Evolutionary conservation across 2,113 vertebrate species (phyloP).

Genomic region (Melanocharis versteri): DNA sequence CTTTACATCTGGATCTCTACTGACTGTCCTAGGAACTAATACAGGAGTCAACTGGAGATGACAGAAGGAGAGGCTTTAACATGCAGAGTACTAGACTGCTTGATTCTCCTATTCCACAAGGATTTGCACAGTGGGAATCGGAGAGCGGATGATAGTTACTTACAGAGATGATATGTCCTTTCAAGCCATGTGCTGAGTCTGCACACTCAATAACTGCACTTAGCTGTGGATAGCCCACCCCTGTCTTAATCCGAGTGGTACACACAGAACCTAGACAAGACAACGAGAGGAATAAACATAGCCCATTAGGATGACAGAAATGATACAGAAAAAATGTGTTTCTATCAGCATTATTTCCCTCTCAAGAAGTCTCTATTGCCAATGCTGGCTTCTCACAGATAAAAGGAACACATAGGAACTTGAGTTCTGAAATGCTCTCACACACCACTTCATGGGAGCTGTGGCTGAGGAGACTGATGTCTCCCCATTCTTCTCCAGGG

Average conservation of each 20-base stretch:
- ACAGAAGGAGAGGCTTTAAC: background rate
- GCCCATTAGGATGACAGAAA: background rate
- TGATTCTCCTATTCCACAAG: background rate
- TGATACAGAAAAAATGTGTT: background rate
- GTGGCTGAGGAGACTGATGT: background rate
- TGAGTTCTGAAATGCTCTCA: background rate
- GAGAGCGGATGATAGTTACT: conserved; percentile 58
- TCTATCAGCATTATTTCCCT: background rate
- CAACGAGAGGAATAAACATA: background rate
- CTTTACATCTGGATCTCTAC: background rate
- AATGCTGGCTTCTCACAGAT: background rate
- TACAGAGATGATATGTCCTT: conserved; percentile 98
- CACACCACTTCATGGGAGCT: background rate
- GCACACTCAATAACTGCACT: conserved; percentile 98
- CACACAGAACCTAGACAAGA: conserved; percentile 88
- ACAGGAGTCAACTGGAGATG: background rate
- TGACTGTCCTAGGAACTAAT: background rate
- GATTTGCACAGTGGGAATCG: background rate
- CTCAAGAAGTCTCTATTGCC: background rate
- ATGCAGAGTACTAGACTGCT: background rate
- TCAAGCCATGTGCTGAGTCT: conserved; percentile 95
- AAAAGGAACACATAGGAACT: background rate
- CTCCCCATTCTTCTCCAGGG: background rate
- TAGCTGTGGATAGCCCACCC: conserved; percentile 95
- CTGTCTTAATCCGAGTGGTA: conserved; percentile 96